phyloP scores from a whole-genome alignment of 2,113 vertebrate genomes.

The Myxocyprinus asiaticus region DNA sequence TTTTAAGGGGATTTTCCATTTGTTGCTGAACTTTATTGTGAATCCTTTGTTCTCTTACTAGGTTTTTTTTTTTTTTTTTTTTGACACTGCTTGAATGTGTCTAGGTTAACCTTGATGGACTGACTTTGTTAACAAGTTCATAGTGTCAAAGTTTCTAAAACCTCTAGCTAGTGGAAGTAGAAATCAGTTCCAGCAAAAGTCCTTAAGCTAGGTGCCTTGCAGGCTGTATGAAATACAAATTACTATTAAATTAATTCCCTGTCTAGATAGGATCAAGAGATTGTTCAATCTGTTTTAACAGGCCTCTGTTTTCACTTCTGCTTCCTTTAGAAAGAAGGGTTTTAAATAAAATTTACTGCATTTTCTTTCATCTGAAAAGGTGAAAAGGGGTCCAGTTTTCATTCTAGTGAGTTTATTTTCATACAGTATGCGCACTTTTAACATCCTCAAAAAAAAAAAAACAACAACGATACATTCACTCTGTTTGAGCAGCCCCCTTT shows the following conservation, averaged over 20 bases:
- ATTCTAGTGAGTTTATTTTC: no score
- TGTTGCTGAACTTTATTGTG: neutral
- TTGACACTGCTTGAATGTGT: no score
- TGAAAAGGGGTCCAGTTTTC: no score
- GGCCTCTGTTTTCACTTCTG: neutral
- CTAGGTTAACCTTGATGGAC: slow-evolving; percentile 15
- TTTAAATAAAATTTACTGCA: neutral
- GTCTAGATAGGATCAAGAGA: neutral
- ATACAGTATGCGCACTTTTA: no score
- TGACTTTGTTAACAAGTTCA: neutral
- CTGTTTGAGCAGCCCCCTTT: no score
- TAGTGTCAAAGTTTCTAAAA: slow-evolving; percentile 5
- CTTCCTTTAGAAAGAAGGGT: neutral
- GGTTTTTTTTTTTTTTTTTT: no score
- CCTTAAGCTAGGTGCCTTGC: no score
- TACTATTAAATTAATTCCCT: slow-evolving; percentile 5
- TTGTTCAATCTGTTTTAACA: neutral
- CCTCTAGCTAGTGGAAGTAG: neutral
- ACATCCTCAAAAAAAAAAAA: no score
- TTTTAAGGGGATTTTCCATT: no score
- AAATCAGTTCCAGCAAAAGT: no score
- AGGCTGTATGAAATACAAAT: slow-evolving; percentile 5
- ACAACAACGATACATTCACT: no score
- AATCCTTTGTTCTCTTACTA: slow-evolving; percentile 8
- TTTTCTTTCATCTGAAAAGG: no score